phyloP scores from a whole-genome alignment of 2,113 vertebrate genomes.

The Recurvirostra avosetta region DNA sequence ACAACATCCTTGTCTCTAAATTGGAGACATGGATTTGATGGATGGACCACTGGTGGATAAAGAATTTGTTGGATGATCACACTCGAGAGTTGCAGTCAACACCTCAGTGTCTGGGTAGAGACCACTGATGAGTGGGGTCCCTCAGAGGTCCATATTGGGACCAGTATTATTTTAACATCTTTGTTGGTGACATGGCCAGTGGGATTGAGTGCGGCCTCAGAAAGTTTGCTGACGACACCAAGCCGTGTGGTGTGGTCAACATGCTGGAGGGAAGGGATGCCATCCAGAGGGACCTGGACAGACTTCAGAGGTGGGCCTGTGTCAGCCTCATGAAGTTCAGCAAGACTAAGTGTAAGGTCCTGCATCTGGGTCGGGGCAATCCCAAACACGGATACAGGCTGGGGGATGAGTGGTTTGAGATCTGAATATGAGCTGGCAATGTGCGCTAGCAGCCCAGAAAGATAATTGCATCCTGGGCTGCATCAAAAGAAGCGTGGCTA shows the following conservation, averaged over 20 bases:
- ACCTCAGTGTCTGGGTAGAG: fast-evolving
- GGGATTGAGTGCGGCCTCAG: neutral
- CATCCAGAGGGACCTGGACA: neutral
- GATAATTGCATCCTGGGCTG: no score
- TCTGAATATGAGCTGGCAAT: neutral
- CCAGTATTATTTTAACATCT: neutral
- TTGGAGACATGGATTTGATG: neutral
- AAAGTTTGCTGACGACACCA: neutral
- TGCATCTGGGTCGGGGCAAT: neutral
- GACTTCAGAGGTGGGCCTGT: no score
- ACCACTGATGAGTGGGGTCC: neutral
- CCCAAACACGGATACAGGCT: neutral
- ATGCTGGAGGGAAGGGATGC: neutral
- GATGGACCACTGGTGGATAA: neutral
- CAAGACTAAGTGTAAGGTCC: neutral
- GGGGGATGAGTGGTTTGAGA: neutral
- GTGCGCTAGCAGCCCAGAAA: neutral
- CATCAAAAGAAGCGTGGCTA: no score
- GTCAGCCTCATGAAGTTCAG: neutral
- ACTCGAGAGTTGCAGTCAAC: neutral
- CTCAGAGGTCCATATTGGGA: neutral
- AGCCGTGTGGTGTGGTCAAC: no score
- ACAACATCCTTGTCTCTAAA: no score
- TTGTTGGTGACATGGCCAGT: neutral
- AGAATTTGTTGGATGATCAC: neutral